Conservation (phyloP, 1,140 invertebrate species). For the Eufriesea mexicana region DNA sequence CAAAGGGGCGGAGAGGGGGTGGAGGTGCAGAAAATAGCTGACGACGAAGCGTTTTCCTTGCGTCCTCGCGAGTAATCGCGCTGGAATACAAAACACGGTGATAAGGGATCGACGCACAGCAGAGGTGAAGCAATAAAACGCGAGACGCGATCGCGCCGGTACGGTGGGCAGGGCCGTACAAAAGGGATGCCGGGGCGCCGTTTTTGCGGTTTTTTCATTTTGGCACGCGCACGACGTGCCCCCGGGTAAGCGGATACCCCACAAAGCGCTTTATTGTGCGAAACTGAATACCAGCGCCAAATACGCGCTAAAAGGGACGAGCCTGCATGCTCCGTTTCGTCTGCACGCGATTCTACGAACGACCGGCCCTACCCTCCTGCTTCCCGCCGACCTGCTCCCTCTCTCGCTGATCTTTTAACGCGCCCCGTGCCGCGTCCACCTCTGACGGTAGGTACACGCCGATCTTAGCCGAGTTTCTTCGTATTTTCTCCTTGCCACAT, state of each 20-base stretch:
- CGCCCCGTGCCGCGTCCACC: neutral
- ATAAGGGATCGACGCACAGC: conserved; percentile 18
- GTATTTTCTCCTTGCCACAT: too few relatives aligned
- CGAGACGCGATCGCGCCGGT: neutral
- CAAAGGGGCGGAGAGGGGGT: neutral
- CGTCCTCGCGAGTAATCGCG: conserved; percentile 7
- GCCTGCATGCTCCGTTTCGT: conserved; percentile 42
- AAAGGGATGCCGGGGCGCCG: conserved; percentile 63
- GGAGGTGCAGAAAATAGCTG: neutral
- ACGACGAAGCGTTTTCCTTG: neutral
- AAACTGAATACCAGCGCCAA: conserved; percentile 78
- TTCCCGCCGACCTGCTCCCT: too few relatives aligned
- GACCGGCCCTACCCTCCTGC: neutral
- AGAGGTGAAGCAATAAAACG: neutral
- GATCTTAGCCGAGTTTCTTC: neutral
- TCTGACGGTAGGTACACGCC: neutral
- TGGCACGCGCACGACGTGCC: conserved; percentile 79
- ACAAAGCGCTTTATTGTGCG: conserved; percentile 81
- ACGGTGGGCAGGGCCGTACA: conserved; percentile 51
- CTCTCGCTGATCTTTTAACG: conserved; percentile 32
- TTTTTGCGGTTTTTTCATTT: conserved; percentile 81
- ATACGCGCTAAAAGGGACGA: conserved; percentile 65
- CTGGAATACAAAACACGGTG: neutral
- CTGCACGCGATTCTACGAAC: conserved; percentile 56
- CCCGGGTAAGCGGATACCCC: conserved; percentile 79